A percentile compares a stretch with the other conserved stretches of the same genome.
Conservation (phyloP, 2,888 invertebrate genomes). For the Cataglyphis cursor region DNA sequence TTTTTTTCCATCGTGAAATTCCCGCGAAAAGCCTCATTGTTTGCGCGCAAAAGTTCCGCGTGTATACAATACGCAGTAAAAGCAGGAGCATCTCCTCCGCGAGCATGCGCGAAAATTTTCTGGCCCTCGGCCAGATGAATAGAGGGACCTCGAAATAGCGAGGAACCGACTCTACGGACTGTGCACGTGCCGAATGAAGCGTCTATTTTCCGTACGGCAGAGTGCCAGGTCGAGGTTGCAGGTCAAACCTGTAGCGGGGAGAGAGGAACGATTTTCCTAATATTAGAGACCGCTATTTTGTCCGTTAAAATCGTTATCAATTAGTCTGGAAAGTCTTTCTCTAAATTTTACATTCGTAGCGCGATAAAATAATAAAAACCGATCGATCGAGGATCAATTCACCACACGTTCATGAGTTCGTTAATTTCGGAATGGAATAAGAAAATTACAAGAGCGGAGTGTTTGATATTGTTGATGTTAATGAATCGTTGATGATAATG, state of each 20-base stretch:
- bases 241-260: constrained; percentile 12
- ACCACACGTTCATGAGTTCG: not conserved
- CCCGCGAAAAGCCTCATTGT: not conserved
- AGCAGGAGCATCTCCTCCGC: not conserved
- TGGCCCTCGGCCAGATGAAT: constrained; percentile 74
- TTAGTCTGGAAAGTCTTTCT: not conserved
- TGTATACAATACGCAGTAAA: not conserved
- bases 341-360: not conserved
- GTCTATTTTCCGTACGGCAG: constrained; percentile 59
- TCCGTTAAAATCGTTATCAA: not conserved
- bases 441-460: not conserved
- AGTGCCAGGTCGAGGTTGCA: constrained; percentile 56
- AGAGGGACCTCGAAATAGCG: constrained; percentile 79
- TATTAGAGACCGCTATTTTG: constrained; percentile 2
- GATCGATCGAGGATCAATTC: not conserved
- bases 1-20: not conserved
- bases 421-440: not conserved
- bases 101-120: constrained; percentile 52
- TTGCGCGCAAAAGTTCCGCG: not conserved
- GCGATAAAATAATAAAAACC: not conserved
- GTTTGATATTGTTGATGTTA: not conserved
- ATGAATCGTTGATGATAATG: not conserved
- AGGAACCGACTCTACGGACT: constrained; percentile 47
- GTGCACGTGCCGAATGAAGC: constrained; percentile 60
- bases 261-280: constrained; percentile 23